Evolutionary conservation across 2,888 invertebrate genomes (phyloP), one percentile per base, ranked within the genome.

Genomic region (Poecilus cupreus): DNA sequence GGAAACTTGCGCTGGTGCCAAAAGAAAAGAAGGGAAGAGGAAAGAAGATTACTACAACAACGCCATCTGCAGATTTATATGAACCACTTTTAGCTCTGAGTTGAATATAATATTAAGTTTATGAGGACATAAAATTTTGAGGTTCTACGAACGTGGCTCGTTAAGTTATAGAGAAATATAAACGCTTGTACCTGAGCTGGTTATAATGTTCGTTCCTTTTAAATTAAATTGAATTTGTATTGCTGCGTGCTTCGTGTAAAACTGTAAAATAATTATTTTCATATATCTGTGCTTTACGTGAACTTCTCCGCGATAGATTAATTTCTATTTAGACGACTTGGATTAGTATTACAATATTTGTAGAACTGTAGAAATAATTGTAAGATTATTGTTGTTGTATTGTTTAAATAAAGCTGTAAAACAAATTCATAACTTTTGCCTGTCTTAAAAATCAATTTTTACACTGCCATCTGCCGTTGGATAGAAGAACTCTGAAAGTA

Each of bases 31-130:
- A 91, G 88, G 83, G 91, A 89, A 86, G 90, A 89, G 83, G 90
- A 89, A 83, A 87, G 87, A 85, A 83, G 87, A 39, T 89, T 88
- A 84, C 90, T 90, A 85, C 90, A 89, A 83, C 90, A 89, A 79
- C 90, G 90, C 84, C 91, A 88, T 43, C 75, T 37, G 37, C 37
- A 81, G 83, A 80, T 39, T 46, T 64, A 57, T 91, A 91, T 84
- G 94, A 94, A 89, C 93, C 94, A 64, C 89, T 94, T 86, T 87
- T 94, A 88, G 94, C 94, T 80, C 90, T 93, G 88, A 94, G 94
- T 91, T 93, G 92, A 91, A 86, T 74, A 70, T 64, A 57, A 37
- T 70, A 76, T 16, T 39, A 2, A 16, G 0, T 37, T 51, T 76
- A 37, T 22, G 46, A 46, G 79, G 49, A 51, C 51, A 32, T 49